A percentile compares a stretch with the other conserved stretches of the same genome.
Evolutionary conservation across 2,888 invertebrate species (phyloP).

Genomic region (Amblyjoppa proteus): DNA sequence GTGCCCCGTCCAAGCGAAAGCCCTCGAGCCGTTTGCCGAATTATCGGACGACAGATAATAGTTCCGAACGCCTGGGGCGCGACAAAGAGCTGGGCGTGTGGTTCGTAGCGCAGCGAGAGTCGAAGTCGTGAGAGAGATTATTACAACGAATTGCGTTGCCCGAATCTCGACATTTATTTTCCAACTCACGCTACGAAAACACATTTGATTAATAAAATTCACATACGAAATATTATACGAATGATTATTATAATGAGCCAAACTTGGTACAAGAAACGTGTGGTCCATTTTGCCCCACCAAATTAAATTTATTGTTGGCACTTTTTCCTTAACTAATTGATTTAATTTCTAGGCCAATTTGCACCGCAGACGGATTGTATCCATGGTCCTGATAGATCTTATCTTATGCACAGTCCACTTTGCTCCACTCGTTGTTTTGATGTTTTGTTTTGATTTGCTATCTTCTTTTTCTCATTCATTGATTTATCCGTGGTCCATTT

Average conservation of each 20-base stretch:
- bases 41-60: slow-evolving; percentile 30
- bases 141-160: slow-evolving; percentile 1
- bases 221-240: too few relatives aligned
- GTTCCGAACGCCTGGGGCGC: slow-evolving; percentile 21
- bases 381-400: neutral
- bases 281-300: too few relatives aligned
- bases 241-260: too few relatives aligned
- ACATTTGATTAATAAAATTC: too few relatives aligned
- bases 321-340: too few relatives aligned
- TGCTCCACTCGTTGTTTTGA: neutral
- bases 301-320: too few relatives aligned
- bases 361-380: neutral
- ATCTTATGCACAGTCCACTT: neutral
- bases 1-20: neutral
- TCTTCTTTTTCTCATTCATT: neutral
- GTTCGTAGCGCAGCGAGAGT: slow-evolving; percentile 1
- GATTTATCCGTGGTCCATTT: too few relatives aligned
- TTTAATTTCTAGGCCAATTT: neutral
- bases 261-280: too few relatives aligned
- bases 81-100: slow-evolving; percentile 22
- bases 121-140: slow-evolving; percentile 11
- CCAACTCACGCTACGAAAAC: too few relatives aligned
- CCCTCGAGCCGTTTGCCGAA: slow-evolving; percentile 23
- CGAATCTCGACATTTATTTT: neutral
- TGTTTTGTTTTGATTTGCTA: too few relatives aligned